phyloP scores from a whole-genome alignment of 2,113 vertebrate species.

The Naja naja region DNA sequence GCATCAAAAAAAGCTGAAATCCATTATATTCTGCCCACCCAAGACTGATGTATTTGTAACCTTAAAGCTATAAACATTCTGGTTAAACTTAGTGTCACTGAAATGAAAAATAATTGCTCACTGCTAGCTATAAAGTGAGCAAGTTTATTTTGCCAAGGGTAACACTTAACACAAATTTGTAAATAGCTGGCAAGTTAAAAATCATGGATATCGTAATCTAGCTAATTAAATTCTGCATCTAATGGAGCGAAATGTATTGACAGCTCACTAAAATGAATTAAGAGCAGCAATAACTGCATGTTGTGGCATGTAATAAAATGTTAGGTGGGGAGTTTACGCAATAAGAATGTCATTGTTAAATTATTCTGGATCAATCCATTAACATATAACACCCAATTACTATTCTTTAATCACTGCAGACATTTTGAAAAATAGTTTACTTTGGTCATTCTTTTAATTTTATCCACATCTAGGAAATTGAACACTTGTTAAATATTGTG shows the following conservation, averaged over 20 bases:
- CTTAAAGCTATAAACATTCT: constrained; percentile 42
- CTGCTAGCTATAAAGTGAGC: constrained; percentile 56
- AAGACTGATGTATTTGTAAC: constrained; percentile 9
- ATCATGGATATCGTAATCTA: constrained; percentile 61
- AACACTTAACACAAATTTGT: constrained; percentile 60
- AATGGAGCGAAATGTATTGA: constrained; percentile 70
- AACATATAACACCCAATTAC: constrained; percentile 58
- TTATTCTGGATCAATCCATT: constrained; percentile 54
- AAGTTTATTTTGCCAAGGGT: constrained; percentile 62
- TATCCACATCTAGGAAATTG: constrained; percentile 55
- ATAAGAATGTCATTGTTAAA: constrained; percentile 65
- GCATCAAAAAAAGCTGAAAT: neutral
- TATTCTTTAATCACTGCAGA: constrained; percentile 62
- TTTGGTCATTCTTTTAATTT: constrained; percentile 55
- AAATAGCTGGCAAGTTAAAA: constrained; percentile 65
- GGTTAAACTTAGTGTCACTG: constrained; percentile 41
- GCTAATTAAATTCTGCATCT: constrained; percentile 69
- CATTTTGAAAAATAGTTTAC: constrained; percentile 58
- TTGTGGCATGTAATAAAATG: constrained; percentile 64
- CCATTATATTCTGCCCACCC: neutral
- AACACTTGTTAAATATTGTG: constrained; percentile 46
- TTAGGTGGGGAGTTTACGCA: constrained; percentile 20
- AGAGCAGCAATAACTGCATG: constrained; percentile 58
- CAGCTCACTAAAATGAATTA: constrained; percentile 67
- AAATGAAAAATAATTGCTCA: constrained; percentile 62